Evolutionary conservation across 2,888 invertebrate genomes (phyloP).

Genomic region (Drosophila paranaensis): DNA sequence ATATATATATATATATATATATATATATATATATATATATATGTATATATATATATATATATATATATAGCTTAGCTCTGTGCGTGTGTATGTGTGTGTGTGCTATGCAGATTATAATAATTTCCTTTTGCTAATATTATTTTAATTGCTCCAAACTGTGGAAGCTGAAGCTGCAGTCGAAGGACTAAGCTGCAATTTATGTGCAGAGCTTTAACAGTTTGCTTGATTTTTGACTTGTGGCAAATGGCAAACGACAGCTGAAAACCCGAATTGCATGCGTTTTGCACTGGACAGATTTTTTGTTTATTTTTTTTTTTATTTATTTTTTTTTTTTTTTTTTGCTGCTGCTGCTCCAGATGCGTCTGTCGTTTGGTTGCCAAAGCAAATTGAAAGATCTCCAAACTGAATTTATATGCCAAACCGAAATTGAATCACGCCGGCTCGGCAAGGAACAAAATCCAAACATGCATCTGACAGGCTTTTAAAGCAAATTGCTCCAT

Average conservation of each 20-base stretch:
- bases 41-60: not conserved
- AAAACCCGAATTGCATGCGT: constrained; percentile 55
- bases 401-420: constrained; percentile 44
- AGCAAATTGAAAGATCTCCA: constrained; percentile 48
- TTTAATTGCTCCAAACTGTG: constrained; percentile 58
- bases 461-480: constrained; percentile 26
- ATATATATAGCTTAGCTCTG: not conserved
- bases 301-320: not conserved
- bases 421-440: constrained; percentile 37
- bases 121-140: constrained; percentile 55
- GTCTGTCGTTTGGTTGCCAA: constrained; percentile 16
- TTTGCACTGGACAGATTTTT: constrained; percentile 23
- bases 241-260: constrained; percentile 31
- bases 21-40: too few relatives aligned
- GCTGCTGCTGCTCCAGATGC: constrained; percentile 2
- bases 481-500: constrained; percentile 11
- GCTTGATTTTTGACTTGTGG: constrained; percentile 22
- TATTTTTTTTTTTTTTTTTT: not conserved
- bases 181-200: constrained; percentile 47
- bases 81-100: constrained; percentile 28
- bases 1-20: too few relatives aligned
- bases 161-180: not conserved
- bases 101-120: constrained; percentile 45
- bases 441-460: constrained; percentile 14
- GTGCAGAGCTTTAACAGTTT: constrained; percentile 18